These are phyloP conservation scores for Leucozona laternaria DNA, from an alignment of 2,888 invertebrate species.

Conservation along the genomic window DNA sequence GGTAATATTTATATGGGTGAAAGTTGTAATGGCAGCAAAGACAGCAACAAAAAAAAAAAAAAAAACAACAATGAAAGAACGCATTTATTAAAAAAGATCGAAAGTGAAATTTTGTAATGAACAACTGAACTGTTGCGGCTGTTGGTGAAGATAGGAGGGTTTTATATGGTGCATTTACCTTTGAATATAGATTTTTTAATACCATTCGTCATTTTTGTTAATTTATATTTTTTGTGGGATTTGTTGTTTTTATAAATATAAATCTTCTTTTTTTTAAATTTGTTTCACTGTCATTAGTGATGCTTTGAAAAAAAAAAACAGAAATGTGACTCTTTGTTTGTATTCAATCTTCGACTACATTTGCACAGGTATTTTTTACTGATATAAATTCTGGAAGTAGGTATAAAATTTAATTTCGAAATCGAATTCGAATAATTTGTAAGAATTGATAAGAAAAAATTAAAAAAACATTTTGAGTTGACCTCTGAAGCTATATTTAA, in stretches of 20 bases:
- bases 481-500: not conserved
- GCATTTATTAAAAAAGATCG: slow-evolving; percentile 17
- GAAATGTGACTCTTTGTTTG: not conserved
- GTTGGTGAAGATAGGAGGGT: slow-evolving; percentile 1
- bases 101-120: slow-evolving; percentile 39
- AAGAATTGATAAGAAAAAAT: not conserved
- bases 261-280: not conserved
- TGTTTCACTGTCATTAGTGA: not conserved
- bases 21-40: slow-evolving; percentile 7
- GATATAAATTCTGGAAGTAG: too few relatives aligned
- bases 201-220: not conserved
- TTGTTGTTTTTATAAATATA: not conserved
- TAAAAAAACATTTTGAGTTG: not conserved
- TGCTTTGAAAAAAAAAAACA: not conserved
- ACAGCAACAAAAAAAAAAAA: not conserved
- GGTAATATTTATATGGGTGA: slow-evolving; percentile 12
- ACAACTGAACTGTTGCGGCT: not conserved
- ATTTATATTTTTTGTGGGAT: not conserved
- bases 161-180: slow-evolving; percentile 33
- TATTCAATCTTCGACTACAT: not conserved
- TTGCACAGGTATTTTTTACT: too few relatives aligned
- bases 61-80: not conserved
- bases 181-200: not conserved
- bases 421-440: not conserved
- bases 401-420: too few relatives aligned